Percentiles rank a stretch among this genome's conserved stretches.
phyloP scores from a whole-genome alignment of 2,797 vertebrate species.

The Sebastes paucispinis region DNA sequence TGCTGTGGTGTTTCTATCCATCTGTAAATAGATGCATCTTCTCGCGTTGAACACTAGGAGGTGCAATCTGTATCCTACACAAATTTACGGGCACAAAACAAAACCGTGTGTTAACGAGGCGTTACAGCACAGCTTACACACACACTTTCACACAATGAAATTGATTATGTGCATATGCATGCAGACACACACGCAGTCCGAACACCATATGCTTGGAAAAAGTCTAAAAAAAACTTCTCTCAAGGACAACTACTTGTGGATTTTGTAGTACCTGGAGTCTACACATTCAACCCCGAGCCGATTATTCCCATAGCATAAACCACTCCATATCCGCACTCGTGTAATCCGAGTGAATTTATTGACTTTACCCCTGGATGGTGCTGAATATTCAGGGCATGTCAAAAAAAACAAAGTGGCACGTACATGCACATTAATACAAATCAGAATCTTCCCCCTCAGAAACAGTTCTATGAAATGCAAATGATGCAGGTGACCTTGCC shows the following conservation, averaged over 20 bases:
- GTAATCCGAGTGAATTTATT: constrained; percentile 72
- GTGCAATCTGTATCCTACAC: too few relatives aligned
- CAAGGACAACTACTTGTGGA: constrained; percentile 39
- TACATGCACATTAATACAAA: constrained; percentile 76
- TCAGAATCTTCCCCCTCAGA: constrained; percentile 66
- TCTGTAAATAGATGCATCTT: too few relatives aligned
- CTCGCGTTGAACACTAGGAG: too few relatives aligned
- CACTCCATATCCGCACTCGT: constrained; percentile 42
- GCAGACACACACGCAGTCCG: not conserved
- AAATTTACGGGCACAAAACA: too few relatives aligned
- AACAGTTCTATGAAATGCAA: constrained; percentile 78
- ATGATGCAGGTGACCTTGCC: constrained; percentile 79
- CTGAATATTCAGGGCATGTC: constrained; percentile 78
- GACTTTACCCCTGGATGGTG: constrained; percentile 63
- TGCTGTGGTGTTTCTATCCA: too few relatives aligned
- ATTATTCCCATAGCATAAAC: constrained; percentile 38
- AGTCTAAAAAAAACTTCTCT: constrained; percentile 26
- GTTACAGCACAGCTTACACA: not conserved
- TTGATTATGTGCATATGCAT: not conserved
- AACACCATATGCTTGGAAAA: not conserved
- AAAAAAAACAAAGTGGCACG: constrained; percentile 54
- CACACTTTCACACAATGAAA: not conserved
- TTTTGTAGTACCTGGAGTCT: constrained; percentile 27
- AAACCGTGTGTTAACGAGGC: too few relatives aligned
- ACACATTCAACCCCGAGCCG: constrained; percentile 17